Evolutionary conservation across 37 sponge, comb jelly and placozoan species (phyloP), one percentile per base, ranked within the genome.

Genomic region (Halisarca cf. caerulea): DNA sequence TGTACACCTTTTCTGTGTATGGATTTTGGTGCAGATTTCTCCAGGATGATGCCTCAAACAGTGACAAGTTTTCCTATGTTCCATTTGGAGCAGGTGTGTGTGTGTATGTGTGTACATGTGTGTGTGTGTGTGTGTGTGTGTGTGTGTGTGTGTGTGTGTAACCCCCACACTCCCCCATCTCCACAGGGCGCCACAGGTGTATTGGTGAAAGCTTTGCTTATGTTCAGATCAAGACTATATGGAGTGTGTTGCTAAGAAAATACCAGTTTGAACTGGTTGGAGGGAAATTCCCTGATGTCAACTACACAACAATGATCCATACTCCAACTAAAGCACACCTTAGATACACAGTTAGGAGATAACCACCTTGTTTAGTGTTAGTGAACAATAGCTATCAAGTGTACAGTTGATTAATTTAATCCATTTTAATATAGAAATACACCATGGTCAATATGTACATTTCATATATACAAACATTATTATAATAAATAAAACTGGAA

Each of bases 281-380:
- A 57, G 91, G 89, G 18, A 42, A 82, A 51, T 95, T 95, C 36
- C 96, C 96, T 74, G 85, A 72, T 20, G 78, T 95, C 59, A 93
- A 95, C 85, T 95, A 89, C 77, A 39, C 88, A 58, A 95, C 96
- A 17, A 95, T 95, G 96, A 90, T 95, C 58, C 96, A 95, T 82
- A 95, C 96, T 17, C 96, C 96, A 2, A 88, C 80, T 5, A 75
- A 86, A 11, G 91, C 96, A 0, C 53, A 93, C 33, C 88, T 95
- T 21, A 18, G 75, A 3, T 95, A 95, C 82, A 81, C 9, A 47
- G 11, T 47, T 11, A 47, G 51, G 69, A 34, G 30, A 30, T 68
- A 68, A 34, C 33, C 69, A n/a, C n/a, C n/a, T n/a, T n/a, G n/a
- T n/a, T n/a, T n/a, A n/a, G n/a, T n/a, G n/a, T n/a, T n/a, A n/a